phyloP scores from a whole-genome alignment of 1,140 invertebrate species.

The Aporrectodea caliginosa region DNA sequence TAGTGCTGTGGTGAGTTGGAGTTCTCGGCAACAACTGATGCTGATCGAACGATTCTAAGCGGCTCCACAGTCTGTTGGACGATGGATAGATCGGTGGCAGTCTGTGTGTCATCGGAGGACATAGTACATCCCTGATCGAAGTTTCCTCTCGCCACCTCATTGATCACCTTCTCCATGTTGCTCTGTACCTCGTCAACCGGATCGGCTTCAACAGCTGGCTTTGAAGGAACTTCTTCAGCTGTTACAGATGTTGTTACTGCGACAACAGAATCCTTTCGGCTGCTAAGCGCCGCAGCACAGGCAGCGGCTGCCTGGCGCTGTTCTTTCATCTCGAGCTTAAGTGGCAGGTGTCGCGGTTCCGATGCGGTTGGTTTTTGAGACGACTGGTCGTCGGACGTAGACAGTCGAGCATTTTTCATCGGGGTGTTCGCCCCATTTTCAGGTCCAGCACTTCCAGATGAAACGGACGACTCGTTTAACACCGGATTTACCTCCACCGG shows the following conservation, averaged over 20 bases:
- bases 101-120: no score
- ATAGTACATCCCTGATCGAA: no score
- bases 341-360: neutral
- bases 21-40: no score
- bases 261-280: neutral
- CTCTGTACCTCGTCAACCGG: no score
- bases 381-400: neutral
- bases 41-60: no score
- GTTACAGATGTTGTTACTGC: no score
- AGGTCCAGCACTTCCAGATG: neutral
- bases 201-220: neutral
- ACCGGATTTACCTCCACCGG: neutral
- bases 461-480: neutral
- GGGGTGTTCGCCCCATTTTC: neutral
- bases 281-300: neutral
- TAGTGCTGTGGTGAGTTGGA: no score
- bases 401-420: neutral
- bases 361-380: no score
- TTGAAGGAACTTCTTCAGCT: no score
- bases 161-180: constrained; percentile 48
- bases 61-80: no score
- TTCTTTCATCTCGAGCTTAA: neutral
- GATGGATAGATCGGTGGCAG: no score
- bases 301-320: neutral
- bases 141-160: constrained; percentile 49